Conservation (phyloP, 2,797 vertebrate genomes). For the Xenops minutus region DNA sequence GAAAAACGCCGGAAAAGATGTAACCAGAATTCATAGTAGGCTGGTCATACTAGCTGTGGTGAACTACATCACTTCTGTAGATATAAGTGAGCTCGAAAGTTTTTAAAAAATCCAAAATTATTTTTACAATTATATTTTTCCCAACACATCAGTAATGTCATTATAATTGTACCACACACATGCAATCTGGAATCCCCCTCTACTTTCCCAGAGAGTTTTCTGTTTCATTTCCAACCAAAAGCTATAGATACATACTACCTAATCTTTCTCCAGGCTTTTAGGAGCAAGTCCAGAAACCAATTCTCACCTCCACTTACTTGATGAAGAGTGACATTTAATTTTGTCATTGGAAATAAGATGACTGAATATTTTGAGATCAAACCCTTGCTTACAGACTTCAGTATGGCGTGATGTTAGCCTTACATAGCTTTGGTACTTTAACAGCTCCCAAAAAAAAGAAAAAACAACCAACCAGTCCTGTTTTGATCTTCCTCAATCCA, state of each 20-base stretch:
- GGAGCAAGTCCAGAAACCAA: neutral
- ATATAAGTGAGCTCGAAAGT: neutral
- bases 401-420: neutral
- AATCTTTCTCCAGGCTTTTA: neutral
- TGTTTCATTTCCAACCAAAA: neutral
- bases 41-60: neutral
- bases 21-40: neutral
- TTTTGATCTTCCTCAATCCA: neutral
- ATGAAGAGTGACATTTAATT: neutral
- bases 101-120: neutral
- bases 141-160: neutral
- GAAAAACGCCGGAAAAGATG: neutral
- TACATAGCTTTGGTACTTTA: fast-evolving
- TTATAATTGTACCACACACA: neutral
- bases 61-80: neutral
- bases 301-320: neutral
- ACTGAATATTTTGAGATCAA: neutral
- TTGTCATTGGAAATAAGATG: neutral
- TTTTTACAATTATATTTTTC: neutral
- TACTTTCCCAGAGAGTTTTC: neutral
- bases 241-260: neutral
- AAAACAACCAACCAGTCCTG: neutral
- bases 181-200: neutral
- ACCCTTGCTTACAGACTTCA: neutral
- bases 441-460: neutral